A percentile compares a stretch with the other conserved stretches of the same genome.
These are phyloP conservation scores for Lytechinus pictus DNA, from an alignment of 35 echinoderm and acorn worm species.

Conservation along the genomic window DNA sequence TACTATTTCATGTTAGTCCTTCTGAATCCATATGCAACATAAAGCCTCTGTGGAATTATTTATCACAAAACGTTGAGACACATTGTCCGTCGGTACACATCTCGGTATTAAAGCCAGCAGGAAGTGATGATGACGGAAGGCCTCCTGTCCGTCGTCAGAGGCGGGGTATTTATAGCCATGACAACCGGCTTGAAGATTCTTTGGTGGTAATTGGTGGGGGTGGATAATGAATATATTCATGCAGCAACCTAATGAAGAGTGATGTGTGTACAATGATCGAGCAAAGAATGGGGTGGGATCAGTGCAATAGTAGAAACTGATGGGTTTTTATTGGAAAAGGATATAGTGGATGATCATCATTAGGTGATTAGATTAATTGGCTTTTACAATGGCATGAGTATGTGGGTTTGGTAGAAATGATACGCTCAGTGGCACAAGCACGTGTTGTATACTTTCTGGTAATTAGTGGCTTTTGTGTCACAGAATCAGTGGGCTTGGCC, in stretches of 20 bases:
- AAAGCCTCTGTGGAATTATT: not conserved
- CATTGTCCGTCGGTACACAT: not conserved
- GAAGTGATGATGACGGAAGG: not conserved
- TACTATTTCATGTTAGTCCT: not conserved
- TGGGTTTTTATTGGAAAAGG: not conserved
- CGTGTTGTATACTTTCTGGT: not conserved
- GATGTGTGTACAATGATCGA: not conserved
- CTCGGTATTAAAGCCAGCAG: not conserved
- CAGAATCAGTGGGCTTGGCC: not conserved
- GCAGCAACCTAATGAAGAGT: constrained; percentile 6
- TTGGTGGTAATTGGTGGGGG: not conserved
- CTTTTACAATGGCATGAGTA: not conserved
- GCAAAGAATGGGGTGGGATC: not conserved
- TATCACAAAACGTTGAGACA: not conserved
- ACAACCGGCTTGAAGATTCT: not conserved
- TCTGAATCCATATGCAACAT: not conserved
- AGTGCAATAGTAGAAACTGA: not conserved
- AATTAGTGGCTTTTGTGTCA: not conserved
- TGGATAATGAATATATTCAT: constrained; percentile 1
- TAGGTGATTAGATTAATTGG: not conserved
- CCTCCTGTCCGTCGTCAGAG: not conserved
- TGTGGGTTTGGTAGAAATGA: not conserved
- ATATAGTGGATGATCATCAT: not conserved
- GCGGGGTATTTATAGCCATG: no score
- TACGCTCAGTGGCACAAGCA: not conserved